phyloP scores from a whole-genome alignment of 64 coral and sea anemone genomes.

The Montipora efflorescens region DNA sequence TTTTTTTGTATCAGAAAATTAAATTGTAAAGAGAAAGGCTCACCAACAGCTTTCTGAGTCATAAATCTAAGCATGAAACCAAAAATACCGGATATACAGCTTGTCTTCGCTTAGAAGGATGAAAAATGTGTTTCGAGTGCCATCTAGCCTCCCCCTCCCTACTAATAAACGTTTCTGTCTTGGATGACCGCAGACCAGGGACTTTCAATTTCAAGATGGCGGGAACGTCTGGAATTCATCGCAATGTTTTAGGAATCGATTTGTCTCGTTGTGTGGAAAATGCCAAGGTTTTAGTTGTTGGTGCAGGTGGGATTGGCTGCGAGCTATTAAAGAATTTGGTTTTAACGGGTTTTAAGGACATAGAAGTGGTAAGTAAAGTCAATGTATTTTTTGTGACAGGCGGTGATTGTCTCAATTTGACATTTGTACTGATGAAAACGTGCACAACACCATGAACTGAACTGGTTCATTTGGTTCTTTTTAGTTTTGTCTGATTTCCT shows the following conservation, averaged over 20 bases:
- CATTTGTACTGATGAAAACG: neutral
- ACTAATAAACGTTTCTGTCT: neutral
- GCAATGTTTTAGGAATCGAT: constrained; percentile 73
- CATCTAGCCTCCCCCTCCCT: neutral
- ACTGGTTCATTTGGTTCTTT: neutral
- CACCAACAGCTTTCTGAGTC: too few species aligned
- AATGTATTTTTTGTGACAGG: neutral
- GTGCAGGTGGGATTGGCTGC: constrained; percentile 99
- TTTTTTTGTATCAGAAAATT: too few species aligned
- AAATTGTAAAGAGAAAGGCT: too few species aligned
- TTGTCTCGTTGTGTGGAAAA: constrained; percentile 79
- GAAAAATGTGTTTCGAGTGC: too few species aligned
- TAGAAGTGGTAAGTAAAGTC: constrained; percentile 82
- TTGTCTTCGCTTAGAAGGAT: too few species aligned
- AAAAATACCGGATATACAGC: too few species aligned
- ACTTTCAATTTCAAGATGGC: constrained; percentile 51
- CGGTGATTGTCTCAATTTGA: neutral
- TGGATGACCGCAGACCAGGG: constrained; percentile 40
- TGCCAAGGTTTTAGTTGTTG: constrained; percentile 87
- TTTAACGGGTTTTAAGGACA: constrained; percentile 96
- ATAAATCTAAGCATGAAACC: too few species aligned
- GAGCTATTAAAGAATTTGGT: constrained; percentile 97
- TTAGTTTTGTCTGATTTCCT: neutral
- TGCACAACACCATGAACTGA: neutral
- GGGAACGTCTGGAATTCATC: constrained; percentile 54